Percentiles rank a stretch among this genome's conserved stretches.
phyloP scores from a whole-genome alignment of 2,797 vertebrate species.

The Agapornis canus region DNA sequence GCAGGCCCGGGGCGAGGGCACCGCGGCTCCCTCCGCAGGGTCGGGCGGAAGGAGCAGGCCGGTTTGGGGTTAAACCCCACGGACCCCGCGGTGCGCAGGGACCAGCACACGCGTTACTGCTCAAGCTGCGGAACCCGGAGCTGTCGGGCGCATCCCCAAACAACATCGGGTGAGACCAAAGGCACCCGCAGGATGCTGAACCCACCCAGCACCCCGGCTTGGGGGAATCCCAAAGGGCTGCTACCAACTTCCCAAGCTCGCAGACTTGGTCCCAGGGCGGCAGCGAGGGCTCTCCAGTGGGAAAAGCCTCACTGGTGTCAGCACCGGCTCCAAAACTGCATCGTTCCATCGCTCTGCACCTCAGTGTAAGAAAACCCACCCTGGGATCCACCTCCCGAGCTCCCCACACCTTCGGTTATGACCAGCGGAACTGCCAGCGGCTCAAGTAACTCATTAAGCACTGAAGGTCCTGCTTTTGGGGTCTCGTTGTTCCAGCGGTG shows the following conservation, averaged over 20 bases:
- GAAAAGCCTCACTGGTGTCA: neutral
- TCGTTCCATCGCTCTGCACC: too few species aligned
- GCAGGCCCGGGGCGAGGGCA: fast-evolving
- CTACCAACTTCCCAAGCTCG: neutral
- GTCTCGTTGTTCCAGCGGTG: neutral
- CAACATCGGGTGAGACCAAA: fast-evolving
- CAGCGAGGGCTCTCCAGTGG: fast-evolving
- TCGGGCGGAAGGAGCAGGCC: neutral
- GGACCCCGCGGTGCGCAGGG: neutral
- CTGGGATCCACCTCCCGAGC: neutral
- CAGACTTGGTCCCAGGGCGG: fast-evolving
- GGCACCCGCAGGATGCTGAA: neutral
- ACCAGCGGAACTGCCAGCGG: neutral
- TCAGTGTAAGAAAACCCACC: too few species aligned
- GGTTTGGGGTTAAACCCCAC: too few species aligned
- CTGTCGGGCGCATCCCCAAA: neutral
- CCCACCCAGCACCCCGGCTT: neutral
- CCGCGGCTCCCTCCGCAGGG: fast-evolving
- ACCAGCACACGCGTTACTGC: neutral
- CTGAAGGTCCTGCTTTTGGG: neutral
- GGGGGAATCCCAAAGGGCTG: neutral
- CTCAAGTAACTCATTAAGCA: neutral
- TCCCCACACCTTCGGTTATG: neutral
- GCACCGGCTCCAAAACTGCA: neutral
- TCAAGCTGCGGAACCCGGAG: neutral